Conservation (phyloP, 1,140 invertebrate genomes). For the Capitella teleta region DNA sequence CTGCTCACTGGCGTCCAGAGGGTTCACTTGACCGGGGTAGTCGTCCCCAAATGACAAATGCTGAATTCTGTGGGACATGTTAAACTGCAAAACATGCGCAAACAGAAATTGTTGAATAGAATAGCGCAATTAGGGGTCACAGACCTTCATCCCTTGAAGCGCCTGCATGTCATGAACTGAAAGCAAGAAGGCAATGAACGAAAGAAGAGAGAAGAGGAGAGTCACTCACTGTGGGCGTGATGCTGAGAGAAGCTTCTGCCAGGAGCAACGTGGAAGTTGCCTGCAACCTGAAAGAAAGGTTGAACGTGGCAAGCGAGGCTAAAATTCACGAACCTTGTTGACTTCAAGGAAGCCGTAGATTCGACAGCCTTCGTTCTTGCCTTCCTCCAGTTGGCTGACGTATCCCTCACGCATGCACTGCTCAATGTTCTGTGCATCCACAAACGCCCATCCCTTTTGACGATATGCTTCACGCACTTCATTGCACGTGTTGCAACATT, state of each 20-base stretch:
- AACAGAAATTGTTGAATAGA: too few relatives aligned
- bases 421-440: slow-evolving; percentile 62
- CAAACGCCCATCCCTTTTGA: slow-evolving; percentile 73
- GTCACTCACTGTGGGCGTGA: too few relatives aligned
- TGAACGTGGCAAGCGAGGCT: neutral
- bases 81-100: too few relatives aligned
- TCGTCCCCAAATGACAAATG: slow-evolving; percentile 85
- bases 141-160: slow-evolving; percentile 61
- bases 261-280: slow-evolving; percentile 95
- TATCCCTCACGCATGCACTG: slow-evolving; percentile 81
- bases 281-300: slow-evolving; percentile 56
- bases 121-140: too few relatives aligned
- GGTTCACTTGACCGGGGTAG: slow-evolving; percentile 80
- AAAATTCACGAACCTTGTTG: slow-evolving; percentile 57
- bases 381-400: slow-evolving; percentile 51
- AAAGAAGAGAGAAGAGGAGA: too few relatives aligned
- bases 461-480: slow-evolving; percentile 88
- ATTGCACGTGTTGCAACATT: slow-evolving; percentile 95
- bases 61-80: slow-evolving; percentile 79
- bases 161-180: slow-evolving; percentile 79
- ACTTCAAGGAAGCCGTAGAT: slow-evolving; percentile 89
- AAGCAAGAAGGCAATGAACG: too few relatives aligned
- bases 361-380: slow-evolving; percentile 63
- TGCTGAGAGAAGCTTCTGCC: slow-evolving; percentile 86
- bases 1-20: slow-evolving; percentile 67